phyloP scores from a whole-genome alignment of 2,113 vertebrate genomes.

The Aleadryas rufinucha region DNA sequence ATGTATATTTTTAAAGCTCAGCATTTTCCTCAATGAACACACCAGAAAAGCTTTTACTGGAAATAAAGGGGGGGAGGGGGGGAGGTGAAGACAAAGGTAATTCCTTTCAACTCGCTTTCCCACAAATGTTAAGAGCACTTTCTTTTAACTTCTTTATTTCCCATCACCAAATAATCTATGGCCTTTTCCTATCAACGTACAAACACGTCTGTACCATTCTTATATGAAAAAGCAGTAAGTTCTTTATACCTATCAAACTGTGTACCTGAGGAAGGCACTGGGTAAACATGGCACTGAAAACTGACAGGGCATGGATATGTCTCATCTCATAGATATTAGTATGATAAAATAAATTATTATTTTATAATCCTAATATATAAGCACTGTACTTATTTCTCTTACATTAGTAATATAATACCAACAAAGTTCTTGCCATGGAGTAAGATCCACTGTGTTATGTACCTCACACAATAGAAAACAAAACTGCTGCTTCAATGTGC shows the following conservation, averaged over 20 bases:
- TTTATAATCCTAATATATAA: background rate
- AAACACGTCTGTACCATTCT: background rate
- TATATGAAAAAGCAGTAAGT: background rate
- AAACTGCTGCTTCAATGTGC: background rate
- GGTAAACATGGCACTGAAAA: background rate
- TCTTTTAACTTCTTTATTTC: background rate
- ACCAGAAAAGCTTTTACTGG: background rate
- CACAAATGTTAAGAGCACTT: background rate
- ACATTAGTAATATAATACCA: background rate
- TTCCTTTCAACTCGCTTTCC: background rate
- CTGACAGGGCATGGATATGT: background rate
- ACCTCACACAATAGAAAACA: background rate
- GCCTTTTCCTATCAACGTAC: background rate
- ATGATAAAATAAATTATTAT: background rate
- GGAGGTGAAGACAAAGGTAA: background rate
- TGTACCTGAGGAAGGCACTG: background rate
- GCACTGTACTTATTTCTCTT: background rate
- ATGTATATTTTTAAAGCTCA: background rate
- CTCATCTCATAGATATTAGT: background rate
- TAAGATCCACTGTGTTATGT: background rate
- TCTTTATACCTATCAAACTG: background rate
- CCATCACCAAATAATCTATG: background rate
- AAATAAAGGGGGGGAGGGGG: rapidly evolving
- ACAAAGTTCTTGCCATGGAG: background rate
- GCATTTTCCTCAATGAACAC: background rate